Percentiles rank a stretch among this genome's conserved stretches.
Conservation (phyloP, 2,888 invertebrate genomes). For the Xanthia togata region DNA sequence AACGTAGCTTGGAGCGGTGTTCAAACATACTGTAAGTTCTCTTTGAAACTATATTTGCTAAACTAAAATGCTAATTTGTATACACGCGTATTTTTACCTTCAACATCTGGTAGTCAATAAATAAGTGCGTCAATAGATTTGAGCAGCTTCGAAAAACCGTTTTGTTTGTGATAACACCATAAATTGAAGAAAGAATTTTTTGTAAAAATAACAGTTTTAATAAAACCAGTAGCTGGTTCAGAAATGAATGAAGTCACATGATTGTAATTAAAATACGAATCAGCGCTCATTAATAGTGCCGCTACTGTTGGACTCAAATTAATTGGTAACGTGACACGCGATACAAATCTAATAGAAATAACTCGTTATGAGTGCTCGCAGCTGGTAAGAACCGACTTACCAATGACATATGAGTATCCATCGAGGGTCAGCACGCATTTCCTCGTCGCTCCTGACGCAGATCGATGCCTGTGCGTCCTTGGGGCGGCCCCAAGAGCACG, state of each 20-base stretch:
- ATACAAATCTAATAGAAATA: constrained; percentile 38
- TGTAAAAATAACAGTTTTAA: constrained; percentile 28
- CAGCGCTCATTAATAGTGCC: constrained; percentile 46
- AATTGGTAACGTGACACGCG: constrained; percentile 50
- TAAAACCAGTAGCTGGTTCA: constrained; percentile 16
- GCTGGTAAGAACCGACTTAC: constrained; percentile 87
- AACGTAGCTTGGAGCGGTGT: constrained; percentile 8
- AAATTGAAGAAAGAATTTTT: constrained; percentile 25
- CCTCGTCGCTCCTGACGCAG: constrained; percentile 91
- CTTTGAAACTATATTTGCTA: constrained; percentile 45
- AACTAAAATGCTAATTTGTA: constrained; percentile 42
- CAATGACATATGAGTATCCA: constrained; percentile 97
- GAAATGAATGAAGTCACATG: constrained; percentile 38
- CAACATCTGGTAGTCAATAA: constrained; percentile 59
- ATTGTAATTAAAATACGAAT: constrained; percentile 51
- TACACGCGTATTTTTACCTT: constrained; percentile 58
- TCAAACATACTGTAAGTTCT: constrained; percentile 26
- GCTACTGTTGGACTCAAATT: constrained; percentile 30
- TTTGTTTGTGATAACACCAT: constrained; percentile 48
- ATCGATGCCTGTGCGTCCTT: constrained; percentile 83
- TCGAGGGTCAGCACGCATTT: constrained; percentile 96
- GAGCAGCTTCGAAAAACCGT: constrained; percentile 33
- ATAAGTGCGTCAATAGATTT: constrained; percentile 49
- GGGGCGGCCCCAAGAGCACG: constrained; percentile 83
- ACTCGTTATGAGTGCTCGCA: constrained; percentile 22